Conservation (phyloP, 2,797 vertebrate genomes). For the Euthynnus affinis region DNA sequence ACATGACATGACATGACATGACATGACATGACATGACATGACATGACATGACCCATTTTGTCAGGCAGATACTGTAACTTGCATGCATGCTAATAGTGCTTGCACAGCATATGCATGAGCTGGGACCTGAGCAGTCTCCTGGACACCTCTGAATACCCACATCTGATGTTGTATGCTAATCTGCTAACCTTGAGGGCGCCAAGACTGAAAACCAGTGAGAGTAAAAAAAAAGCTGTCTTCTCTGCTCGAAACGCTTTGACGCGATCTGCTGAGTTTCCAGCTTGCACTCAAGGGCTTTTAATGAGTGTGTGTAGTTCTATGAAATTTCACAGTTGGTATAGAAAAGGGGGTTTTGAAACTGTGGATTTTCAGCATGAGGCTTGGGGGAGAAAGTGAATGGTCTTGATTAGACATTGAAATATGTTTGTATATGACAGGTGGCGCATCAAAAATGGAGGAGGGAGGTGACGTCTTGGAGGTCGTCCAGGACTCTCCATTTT, state of each 20-base stretch:
- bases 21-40: conserved; percentile 22
- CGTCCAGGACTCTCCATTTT: conserved; percentile 65
- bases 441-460: conserved; percentile 70
- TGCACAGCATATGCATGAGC: conserved; percentile 59
- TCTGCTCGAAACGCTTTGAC: conserved; percentile 59
- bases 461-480: conserved; percentile 79
- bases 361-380: conserved; percentile 38
- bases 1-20: conserved; percentile 38
- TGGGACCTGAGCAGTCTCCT: conserved; percentile 56
- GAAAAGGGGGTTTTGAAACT: conserved; percentile 45
- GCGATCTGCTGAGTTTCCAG: conserved; percentile 53
- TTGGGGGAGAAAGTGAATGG: conserved; percentile 64
- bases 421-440: conserved; percentile 80
- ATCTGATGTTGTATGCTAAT: conserved; percentile 76
- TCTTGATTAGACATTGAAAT: conserved; percentile 81
- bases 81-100: conserved; percentile 59
- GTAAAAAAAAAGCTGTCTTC: conserved; percentile 31
- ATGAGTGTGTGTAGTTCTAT: conserved; percentile 57
- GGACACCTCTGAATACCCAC: conserved; percentile 60
- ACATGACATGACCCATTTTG: conserved; percentile 50
- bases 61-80: conserved; percentile 43
- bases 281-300: conserved; percentile 60
- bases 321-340: conserved; percentile 53
- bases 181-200: conserved; percentile 65
- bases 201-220: conserved; percentile 50